A percentile compares a stretch with the other conserved stretches of the same genome.
Conservation (phyloP, 2,888 invertebrate genomes). For the Phanerotoma sp. region DNA sequence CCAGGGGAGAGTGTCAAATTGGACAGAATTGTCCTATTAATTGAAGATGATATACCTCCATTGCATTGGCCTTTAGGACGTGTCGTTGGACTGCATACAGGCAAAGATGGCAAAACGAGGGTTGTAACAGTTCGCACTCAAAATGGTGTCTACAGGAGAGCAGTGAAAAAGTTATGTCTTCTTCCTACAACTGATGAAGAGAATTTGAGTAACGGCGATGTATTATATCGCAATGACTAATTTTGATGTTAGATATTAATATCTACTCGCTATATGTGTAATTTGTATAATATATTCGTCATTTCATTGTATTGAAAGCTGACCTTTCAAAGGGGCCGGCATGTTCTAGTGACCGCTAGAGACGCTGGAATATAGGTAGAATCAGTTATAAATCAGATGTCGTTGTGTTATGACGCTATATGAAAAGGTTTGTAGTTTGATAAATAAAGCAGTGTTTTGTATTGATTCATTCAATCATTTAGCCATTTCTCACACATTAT, state of each 20-base stretch:
- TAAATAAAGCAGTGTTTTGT: too few species aligned
- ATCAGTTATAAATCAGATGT: too few species aligned
- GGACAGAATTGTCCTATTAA: constrained; percentile 29
- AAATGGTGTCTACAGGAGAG: background rate
- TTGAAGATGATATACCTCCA: constrained; percentile 26
- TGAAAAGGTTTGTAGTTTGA: too few species aligned
- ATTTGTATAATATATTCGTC: too few species aligned
- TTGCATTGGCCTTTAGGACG: constrained; percentile 30
- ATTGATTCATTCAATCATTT: too few species aligned
- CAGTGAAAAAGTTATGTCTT: background rate
- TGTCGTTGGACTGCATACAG: constrained; percentile 27
- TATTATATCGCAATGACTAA: background rate
- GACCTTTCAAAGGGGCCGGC: too few species aligned
- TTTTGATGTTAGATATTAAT: background rate
- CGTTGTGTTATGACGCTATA: too few species aligned
- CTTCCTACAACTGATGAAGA: background rate
- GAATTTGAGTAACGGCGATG: background rate
- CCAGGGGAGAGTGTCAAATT: constrained; percentile 14
- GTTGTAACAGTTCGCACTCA: constrained; percentile 32
- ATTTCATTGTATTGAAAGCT: too few species aligned
- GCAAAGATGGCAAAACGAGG: constrained; percentile 27
- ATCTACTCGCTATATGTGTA: too few species aligned
- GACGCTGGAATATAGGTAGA: too few species aligned
- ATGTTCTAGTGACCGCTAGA: too few species aligned
- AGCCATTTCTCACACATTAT: too few species aligned